Evolutionary conservation across 2,113 vertebrate genomes (phyloP), one percentile per base, ranked within the genome.

Genomic region (Triplophysa siluroides): DNA sequence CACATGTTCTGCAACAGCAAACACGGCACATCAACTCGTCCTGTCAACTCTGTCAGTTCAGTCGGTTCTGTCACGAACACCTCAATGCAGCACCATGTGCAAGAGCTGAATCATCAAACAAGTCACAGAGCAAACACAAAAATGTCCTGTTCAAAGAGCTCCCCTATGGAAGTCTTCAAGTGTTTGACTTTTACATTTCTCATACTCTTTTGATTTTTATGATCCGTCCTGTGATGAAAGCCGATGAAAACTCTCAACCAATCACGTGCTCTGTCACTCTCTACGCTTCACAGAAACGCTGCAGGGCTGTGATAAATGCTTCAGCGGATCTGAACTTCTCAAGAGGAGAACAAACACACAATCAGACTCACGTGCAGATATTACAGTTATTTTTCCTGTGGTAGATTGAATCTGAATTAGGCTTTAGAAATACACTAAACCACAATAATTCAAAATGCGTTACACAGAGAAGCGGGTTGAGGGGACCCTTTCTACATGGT

Each of bases 1-100:
- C 47, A 65, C 83, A 70, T 70, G 64, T 61, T 75, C 69, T 69
- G 70, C 60, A 77, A 79, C 8, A 18, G 64, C 83, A 79, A 84
- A 84, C 76, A 79, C 64, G 71, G 74, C 74, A 78, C 75, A 38
- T 80, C 54, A 65, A 16, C 21, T 66, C 29, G 77, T 81, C 21
- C 62, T 64, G 52, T 65, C 58, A 54, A 58, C 52, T 75, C 56
- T 47, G 60, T 26, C 78, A 38, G 19, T 70, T 80, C 61, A 78
- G 29, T 61, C 66, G 65, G 66, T 26, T 71, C 61, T 43, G 58
- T 41, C 78, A 77, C 50, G 52, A 80, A 78, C 83, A 72, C 60
- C 54, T 68, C 38, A n/a, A 29, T 80, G 71, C 56, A 33, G 68
- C 54, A 62, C 41, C 74, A 78, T 74, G 61, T 63, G 24, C 8